phyloP scores from a whole-genome alignment of 2,797 vertebrate species.

The Enteromius fasciolatus region DNA sequence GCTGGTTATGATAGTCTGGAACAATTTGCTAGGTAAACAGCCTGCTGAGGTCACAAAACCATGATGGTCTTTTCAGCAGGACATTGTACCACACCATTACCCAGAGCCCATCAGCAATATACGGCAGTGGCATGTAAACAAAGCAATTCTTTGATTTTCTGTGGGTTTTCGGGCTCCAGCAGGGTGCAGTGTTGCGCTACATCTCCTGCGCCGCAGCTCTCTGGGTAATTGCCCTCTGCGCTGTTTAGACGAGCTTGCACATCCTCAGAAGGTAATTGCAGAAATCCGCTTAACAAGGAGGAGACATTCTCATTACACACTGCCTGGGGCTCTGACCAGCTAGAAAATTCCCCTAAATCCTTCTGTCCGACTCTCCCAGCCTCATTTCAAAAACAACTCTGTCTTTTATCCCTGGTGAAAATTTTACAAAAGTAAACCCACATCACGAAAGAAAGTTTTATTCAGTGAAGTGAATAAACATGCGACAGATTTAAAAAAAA shows the following conservation, averaged over 20 bases:
- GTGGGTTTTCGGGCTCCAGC: constrained; percentile 58
- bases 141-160: background rate
- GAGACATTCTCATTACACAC: constrained; percentile 71
- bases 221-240: constrained; percentile 37
- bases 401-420: constrained; percentile 31
- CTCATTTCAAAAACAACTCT: constrained; percentile 38
- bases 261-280: constrained; percentile 67
- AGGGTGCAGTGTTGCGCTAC: constrained; percentile 73
- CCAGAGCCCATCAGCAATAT: background rate
- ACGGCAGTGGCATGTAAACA: background rate
- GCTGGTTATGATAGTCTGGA: background rate
- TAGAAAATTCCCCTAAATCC: constrained; percentile 61
- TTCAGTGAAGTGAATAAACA: constrained; percentile 17
- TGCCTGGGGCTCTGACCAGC: constrained; percentile 60
- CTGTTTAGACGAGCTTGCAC: constrained; percentile 54
- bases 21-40: background rate
- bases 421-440: constrained; percentile 22
- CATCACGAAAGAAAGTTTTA: constrained; percentile 10
- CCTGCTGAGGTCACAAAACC: background rate
- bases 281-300: constrained; percentile 72
- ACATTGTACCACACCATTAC: constrained; percentile 6
- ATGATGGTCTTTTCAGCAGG: background rate
- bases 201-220: background rate
- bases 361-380: constrained; percentile 39
- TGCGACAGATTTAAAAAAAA: background rate